phyloP scores from a whole-genome alignment of 2,888 invertebrate genomes.

The Embidobia sp. region DNA sequence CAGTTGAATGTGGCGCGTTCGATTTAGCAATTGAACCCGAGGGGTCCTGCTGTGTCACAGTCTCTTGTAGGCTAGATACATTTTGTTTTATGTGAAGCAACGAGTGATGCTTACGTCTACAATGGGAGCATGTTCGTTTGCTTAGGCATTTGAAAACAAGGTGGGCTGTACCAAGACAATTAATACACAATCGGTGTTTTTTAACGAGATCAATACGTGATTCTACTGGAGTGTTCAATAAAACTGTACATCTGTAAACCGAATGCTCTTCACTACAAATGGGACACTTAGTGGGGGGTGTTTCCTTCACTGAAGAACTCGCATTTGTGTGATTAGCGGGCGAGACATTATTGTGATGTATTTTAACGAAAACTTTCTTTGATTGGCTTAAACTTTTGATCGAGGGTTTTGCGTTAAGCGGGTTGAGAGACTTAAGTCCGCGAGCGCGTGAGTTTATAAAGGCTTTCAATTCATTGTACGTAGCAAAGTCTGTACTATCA shows the following conservation, averaged over 20 bases:
- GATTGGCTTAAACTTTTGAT: neutral
- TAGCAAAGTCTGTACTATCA: neutral
- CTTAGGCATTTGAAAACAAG: neutral
- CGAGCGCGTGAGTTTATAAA: neutral
- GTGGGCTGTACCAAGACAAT: constrained; percentile 10
- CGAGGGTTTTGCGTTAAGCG: neutral
- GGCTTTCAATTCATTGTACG: neutral
- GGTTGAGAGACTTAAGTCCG: neutral
- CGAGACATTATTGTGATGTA: neutral
- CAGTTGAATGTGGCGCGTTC: neutral
- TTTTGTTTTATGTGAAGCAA: constrained; percentile 24
- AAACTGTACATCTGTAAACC: neutral
- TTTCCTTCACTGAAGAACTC: neutral
- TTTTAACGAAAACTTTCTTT: too few relatives aligned
- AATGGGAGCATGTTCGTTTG: neutral
- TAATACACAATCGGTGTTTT: neutral
- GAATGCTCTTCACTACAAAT: constrained; percentile 3
- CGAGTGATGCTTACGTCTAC: constrained; percentile 4
- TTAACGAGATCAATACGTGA: neutral
- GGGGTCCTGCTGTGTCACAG: neutral
- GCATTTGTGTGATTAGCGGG: neutral
- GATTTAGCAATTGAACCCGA: neutral
- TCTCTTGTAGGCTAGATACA: neutral
- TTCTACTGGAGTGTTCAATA: neutral
- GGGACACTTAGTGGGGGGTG: neutral